Base-by-base conservation (phyloP, 2,888 invertebrate genomes). In the Phyto melanocephala region DNA sequence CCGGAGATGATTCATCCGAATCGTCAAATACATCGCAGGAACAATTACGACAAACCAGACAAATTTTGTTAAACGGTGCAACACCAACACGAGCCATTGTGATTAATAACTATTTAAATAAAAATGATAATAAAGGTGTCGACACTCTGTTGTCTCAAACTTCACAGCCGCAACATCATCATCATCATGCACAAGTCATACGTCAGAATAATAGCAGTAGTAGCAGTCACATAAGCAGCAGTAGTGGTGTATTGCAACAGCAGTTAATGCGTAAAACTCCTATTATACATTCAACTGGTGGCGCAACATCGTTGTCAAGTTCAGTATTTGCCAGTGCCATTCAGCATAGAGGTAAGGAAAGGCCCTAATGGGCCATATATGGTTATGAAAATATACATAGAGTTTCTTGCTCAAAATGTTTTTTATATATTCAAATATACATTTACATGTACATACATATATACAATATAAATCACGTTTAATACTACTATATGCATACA, bases 91-190 rank as follows among this genome's bases (percentile, higher is more conserved):
- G 90, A 81, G 87, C 87, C 58, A 87, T 90, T 86, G 90, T 90
- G 85, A 89, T 90, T 54, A 90, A 90, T 82, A 90, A 90, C 81
- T 90, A 89, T 75, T 87, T 90, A 88, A 89, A 88, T 82, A 89
- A 88, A 76, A 88, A 88, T 79, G 89, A 88, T 80, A 88, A 88
- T 85, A 85, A 87, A 81, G 85, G 85, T 78, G 84, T 85, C 20
- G 81, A 72, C n/a, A 82, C 76, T 10, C 33, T 81, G 8, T 37
- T 77, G 45, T 81, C 83, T 56, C 80, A 80, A 68, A 78, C 75
- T 42, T 67, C 80, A 20, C 80, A 85, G 54, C 84, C 78, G 28
- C 86, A 85, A 35, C 70, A 85, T 58, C 81, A 75, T 40, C 83
- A 83, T 71, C 85, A 85, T 62, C 85, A 85, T 62, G 84, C 85